phyloP scores from a whole-genome alignment of 2,113 vertebrate genomes.

The Aepyceros melampus region DNA sequence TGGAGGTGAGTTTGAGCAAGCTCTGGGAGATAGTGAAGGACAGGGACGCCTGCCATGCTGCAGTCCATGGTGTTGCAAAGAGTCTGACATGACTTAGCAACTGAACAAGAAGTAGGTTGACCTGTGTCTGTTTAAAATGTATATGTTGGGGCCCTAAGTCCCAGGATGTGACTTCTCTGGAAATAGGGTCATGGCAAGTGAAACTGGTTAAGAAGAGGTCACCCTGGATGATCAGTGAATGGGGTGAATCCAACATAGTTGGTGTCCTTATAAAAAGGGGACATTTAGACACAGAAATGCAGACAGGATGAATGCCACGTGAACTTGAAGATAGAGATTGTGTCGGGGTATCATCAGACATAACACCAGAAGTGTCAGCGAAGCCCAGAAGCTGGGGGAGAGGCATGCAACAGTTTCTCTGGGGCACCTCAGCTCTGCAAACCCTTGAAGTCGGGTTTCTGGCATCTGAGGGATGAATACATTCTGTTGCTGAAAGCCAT shows the following conservation, averaged over 20 bases:
- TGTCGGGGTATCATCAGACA: no score
- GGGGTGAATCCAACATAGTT: background rate
- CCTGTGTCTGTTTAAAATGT: no score
- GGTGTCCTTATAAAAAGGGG: background rate
- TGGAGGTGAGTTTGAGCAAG: background rate
- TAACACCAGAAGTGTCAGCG: background rate
- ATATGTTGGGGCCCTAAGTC: background rate
- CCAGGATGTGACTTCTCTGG: background rate
- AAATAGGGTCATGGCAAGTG: background rate
- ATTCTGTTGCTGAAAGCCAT: background rate
- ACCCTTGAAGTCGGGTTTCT: background rate
- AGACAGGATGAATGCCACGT: background rate
- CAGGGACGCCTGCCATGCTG: background rate
- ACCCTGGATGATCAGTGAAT: background rate
- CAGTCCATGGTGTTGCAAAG: background rate
- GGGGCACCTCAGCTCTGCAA: background rate
- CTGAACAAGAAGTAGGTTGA: background rate
- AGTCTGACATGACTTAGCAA: background rate
- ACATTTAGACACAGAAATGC: no score
- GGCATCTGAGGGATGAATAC: rapidly evolving
- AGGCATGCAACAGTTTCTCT: background rate
- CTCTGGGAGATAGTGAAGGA: background rate
- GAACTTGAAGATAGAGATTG: background rate
- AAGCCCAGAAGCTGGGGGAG: no score
- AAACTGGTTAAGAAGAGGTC: background rate